phyloP scores from a whole-genome alignment of 2,888 invertebrate genomes.

The Marronus borbonicus region DNA sequence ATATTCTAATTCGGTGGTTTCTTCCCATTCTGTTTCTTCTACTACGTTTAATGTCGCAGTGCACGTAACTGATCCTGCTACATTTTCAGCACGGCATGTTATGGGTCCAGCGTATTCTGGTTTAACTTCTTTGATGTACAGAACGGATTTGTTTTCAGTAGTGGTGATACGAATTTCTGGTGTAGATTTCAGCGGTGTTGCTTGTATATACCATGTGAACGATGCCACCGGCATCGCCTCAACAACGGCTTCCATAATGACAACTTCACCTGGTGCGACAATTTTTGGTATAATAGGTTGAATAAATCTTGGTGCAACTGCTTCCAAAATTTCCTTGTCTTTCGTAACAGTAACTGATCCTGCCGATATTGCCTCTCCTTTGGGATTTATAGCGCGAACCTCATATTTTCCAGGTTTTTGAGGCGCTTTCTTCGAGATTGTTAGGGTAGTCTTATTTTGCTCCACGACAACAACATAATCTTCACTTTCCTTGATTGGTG shows the following conservation, averaged over 20 bases:
- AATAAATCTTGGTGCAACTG: conserved; percentile 83
- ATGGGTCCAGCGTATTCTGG: conserved; percentile 82
- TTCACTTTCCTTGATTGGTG: conserved; percentile 78
- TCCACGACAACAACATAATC: conserved; percentile 76
- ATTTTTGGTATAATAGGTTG: conserved; percentile 81
- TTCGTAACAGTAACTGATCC: conserved; percentile 86
- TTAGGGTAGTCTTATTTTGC: conserved; percentile 77
- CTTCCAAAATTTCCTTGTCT: conserved; percentile 73
- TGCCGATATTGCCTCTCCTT: conserved; percentile 85
- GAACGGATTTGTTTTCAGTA: conserved; percentile 83
- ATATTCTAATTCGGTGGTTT: conserved; percentile 76
- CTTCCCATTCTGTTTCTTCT: conserved; percentile 74
- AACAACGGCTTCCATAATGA: conserved; percentile 84
- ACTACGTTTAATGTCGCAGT: conserved; percentile 81
- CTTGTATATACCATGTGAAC: conserved; percentile 90
- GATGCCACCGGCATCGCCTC: conserved; percentile 85
- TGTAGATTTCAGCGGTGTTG: conserved; percentile 80
- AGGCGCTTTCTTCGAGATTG: conserved; percentile 79
- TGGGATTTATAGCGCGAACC: conserved; percentile 84
- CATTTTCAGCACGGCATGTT: conserved; percentile 92
- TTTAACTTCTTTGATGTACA: conserved; percentile 82
- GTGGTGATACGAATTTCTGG: conserved; percentile 82
- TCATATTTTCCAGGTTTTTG: conserved; percentile 92
- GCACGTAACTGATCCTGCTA: conserved; percentile 90
- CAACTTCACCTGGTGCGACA: conserved; percentile 82